A percentile compares a stretch with the other conserved stretches of the same genome.
Evolutionary conservation across 1,140 invertebrate genomes (phyloP).

Genomic region (Drosophila aff.): DNA sequence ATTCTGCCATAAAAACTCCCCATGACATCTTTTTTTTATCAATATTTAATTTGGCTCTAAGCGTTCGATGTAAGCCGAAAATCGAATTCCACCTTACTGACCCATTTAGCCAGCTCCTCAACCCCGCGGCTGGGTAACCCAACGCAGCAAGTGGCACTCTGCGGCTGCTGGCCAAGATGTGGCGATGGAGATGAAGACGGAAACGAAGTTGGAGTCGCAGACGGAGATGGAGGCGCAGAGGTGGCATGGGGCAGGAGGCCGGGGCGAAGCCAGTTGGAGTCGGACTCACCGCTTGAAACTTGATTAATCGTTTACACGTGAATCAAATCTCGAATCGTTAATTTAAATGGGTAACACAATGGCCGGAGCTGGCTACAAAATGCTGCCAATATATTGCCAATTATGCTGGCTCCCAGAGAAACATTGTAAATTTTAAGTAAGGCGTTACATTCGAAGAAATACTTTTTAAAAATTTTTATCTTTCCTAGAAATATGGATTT

Average conservation of each 20-base stretch:
- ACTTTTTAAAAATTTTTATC: background rate
- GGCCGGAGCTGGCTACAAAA: constrained; percentile 41
- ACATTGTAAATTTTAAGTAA: constrained; percentile 26
- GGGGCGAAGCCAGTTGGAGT: constrained; percentile 37
- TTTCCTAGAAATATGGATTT: background rate
- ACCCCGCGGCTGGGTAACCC: constrained; percentile 51
- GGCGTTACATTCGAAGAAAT: constrained; percentile 23
- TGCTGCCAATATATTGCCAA: constrained; percentile 74
- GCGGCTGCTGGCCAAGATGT: constrained; percentile 27
- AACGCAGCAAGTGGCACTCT: constrained; percentile 44
- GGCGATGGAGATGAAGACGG: constrained; percentile 21
- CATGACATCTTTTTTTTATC: constrained; percentile 65
- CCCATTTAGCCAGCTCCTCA: constrained; percentile 63
- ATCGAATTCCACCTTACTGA: constrained; percentile 80
- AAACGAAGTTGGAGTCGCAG: constrained; percentile 19
- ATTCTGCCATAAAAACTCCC: constrained; percentile 64
- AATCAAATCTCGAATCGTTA: constrained; percentile 76
- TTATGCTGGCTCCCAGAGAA: constrained; percentile 60
- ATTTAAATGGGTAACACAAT: constrained; percentile 70
- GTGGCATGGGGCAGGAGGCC: constrained; percentile 3
- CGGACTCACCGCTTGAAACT: constrained; percentile 60
- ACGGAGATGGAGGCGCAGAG: constrained; percentile 20
- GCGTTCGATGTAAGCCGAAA: constrained; percentile 67
- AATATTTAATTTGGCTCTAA: constrained; percentile 73
- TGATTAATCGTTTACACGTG: constrained; percentile 82